Conservation (phyloP, 1,140 invertebrate species). For the Ceratosolen solmsi region DNA sequence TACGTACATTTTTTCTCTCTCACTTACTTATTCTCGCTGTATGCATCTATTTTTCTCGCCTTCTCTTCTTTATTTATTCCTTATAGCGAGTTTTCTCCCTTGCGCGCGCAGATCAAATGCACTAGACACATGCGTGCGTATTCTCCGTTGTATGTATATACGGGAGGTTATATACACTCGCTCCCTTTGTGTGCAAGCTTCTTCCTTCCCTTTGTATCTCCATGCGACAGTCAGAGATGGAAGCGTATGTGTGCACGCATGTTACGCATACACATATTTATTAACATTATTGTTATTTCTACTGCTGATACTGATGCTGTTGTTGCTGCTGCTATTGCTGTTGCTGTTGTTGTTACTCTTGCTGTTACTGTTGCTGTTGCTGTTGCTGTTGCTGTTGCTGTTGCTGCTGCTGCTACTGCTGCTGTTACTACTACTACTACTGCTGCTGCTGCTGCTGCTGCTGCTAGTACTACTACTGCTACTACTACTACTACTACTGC, state of each 20-base stretch:
- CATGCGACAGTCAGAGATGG: not conserved
- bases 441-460: not conserved
- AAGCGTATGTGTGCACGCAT: not conserved
- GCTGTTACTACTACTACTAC: no score
- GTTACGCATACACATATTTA: not conserved
- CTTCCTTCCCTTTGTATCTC: not conserved
- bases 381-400: no score
- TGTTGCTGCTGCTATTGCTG: no score
- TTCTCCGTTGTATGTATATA: not conserved
- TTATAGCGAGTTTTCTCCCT: constrained; percentile 4
- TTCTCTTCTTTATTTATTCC: not conserved
- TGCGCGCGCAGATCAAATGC: constrained; percentile 14
- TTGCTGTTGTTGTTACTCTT: no score
- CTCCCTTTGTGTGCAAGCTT: constrained; percentile 19
- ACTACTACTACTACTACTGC: no score
- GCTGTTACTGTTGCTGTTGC: no score
- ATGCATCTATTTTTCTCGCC: constrained; percentile 23
- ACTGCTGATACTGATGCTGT: no score
- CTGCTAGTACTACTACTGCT: not conserved
- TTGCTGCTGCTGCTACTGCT: no score
- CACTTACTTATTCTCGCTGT: constrained; percentile 13
- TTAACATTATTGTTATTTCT: not conserved
- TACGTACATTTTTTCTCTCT: not conserved
- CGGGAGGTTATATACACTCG: not conserved
- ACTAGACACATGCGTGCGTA: not conserved